Evolutionary conservation across 2,113 vertebrate species (phyloP).

Genomic region (Rhodinocichla rosea): DNA sequence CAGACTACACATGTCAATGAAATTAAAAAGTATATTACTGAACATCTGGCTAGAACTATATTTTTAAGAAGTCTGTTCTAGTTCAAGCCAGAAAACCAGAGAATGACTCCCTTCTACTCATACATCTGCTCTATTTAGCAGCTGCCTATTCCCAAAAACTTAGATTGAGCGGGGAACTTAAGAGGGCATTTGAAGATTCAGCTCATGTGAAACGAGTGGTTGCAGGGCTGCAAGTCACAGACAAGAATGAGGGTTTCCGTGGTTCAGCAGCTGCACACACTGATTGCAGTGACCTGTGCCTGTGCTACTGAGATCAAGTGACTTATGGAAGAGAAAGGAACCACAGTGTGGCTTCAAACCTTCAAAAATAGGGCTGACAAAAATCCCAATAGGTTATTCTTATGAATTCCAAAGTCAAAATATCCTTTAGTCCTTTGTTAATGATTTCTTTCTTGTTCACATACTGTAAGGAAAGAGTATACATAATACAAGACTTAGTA

Average conservation of each 20-base stretch:
- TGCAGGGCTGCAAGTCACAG: neutral
- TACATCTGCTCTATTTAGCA: neutral
- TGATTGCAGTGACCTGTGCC: neutral
- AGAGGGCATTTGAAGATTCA: neutral
- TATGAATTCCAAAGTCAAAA: neutral
- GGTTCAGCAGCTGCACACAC: neutral
- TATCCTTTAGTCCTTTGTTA: neutral
- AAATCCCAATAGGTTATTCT: neutral
- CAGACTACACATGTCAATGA: slow-evolving; percentile 7
- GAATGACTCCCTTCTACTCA: neutral
- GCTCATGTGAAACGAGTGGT: neutral
- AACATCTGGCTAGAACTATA: neutral
- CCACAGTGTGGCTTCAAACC: neutral
- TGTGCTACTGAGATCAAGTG: neutral
- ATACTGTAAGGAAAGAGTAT: neutral
- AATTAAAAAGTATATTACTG: slow-evolving; percentile 12
- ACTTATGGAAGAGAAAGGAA: neutral
- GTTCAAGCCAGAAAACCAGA: neutral
- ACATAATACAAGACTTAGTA: neutral
- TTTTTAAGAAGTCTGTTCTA: neutral
- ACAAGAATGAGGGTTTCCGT: neutral
- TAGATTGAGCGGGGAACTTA: neutral
- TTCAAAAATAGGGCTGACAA: neutral
- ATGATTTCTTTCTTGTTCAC: neutral
- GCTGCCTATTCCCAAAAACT: neutral